phyloP scores from a whole-genome alignment of 2,888 invertebrate species.

The Clostera curtula region DNA sequence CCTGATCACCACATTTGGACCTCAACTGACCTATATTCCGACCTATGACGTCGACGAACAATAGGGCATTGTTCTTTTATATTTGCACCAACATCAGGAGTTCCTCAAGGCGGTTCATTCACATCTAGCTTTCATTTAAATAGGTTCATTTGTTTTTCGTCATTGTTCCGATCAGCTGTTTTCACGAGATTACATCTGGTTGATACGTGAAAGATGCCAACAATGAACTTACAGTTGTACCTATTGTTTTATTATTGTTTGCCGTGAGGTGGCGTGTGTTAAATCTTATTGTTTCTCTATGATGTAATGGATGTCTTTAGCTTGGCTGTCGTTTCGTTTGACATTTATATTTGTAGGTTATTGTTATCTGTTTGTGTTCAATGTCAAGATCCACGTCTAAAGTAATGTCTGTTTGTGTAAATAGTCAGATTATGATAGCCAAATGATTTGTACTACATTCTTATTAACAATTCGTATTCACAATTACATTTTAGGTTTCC shows the following conservation, averaged over 20 bases:
- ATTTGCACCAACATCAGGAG: conserved; percentile 67
- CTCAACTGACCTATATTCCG: conserved; percentile 66
- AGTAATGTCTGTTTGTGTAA: neutral
- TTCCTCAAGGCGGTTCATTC: conserved; percentile 70
- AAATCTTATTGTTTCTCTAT: conserved; percentile 49
- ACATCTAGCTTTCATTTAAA: conserved; percentile 47
- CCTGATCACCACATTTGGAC: conserved; percentile 67
- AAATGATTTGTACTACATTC: neutral
- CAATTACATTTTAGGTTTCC: no score
- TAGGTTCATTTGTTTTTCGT: conserved; percentile 67
- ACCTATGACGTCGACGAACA: conserved; percentile 67
- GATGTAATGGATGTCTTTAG: conserved; percentile 35
- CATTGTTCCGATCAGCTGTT: conserved; percentile 69
- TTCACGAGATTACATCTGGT: conserved; percentile 58
- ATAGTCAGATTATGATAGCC: neutral
- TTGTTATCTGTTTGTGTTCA: conserved; percentile 17
- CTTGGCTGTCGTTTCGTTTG: conserved; percentile 23
- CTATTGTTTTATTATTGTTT: conserved; percentile 32
- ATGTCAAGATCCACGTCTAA: conserved; percentile 12
- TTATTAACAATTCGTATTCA: no score
- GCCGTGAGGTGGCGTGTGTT: conserved; percentile 37
- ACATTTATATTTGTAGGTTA: conserved; percentile 23
- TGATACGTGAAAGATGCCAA: conserved; percentile 55
- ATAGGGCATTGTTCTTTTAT: conserved; percentile 73
- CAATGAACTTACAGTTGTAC: conserved; percentile 54